phyloP scores from a whole-genome alignment of 2,113 vertebrate genomes.

The Amphiprion ocellaris region DNA sequence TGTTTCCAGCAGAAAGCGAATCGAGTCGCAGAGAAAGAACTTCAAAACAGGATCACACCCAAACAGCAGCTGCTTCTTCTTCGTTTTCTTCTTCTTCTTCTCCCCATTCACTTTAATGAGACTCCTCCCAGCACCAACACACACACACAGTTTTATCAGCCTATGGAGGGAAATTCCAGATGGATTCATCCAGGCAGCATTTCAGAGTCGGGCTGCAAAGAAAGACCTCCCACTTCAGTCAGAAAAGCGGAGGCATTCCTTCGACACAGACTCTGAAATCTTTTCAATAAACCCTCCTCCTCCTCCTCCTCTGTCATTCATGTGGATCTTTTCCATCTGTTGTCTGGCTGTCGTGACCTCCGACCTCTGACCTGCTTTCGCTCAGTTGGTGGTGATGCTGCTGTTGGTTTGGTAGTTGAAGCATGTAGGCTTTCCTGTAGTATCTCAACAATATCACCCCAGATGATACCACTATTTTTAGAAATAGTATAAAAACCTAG shows the following conservation, averaged over 20 bases:
- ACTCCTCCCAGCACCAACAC: neutral
- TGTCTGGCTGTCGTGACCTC: constrained; percentile 30
- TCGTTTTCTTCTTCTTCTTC: no score
- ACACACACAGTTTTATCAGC: constrained; percentile 2
- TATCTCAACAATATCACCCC: neutral
- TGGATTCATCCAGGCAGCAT: constrained; percentile 49
- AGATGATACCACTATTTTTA: no score
- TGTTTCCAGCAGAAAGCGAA: constrained; percentile 24
- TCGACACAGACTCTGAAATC: neutral
- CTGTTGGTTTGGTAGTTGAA: neutral
- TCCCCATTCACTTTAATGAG: neutral
- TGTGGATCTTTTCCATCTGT: constrained; percentile 62
- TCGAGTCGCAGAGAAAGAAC: neutral
- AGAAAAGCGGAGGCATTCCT: constrained; percentile 33
- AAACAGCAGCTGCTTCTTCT: neutral
- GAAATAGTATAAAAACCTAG: no score
- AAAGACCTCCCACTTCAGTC: constrained; percentile 55
- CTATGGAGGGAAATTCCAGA: constrained; percentile 55
- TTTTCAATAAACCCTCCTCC: neutral
- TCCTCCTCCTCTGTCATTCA: constrained; percentile 18
- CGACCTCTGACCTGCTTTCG: constrained; percentile 59
- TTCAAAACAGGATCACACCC: neutral
- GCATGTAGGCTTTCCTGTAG: neutral
- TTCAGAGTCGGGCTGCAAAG: constrained; percentile 9
- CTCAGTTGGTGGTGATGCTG: neutral